Percentiles rank a stretch among this genome's conserved stretches.
phyloP scores from a whole-genome alignment of 2,797 vertebrate species.

The Novumbra hubbsi region DNA sequence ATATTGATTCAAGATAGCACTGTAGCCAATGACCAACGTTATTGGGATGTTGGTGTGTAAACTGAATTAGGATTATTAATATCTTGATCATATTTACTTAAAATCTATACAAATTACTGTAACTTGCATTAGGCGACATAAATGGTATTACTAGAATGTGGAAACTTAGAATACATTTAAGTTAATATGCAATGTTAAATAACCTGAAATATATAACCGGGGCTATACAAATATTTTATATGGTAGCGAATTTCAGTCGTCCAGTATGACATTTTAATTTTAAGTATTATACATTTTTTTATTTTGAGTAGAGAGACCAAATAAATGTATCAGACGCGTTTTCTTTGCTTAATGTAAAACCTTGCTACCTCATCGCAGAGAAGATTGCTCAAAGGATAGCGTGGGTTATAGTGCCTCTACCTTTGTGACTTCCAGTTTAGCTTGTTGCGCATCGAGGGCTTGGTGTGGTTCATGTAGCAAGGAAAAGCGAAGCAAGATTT shows the following conservation, averaged over 20 bases:
- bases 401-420: neutral
- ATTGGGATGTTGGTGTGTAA: neutral
- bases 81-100: neutral
- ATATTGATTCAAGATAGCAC: too few species aligned
- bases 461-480: neutral
- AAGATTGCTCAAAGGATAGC: neutral
- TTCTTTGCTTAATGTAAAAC: neutral
- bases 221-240: conserved; percentile 22
- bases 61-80: neutral
- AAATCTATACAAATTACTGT: neutral
- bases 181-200: neutral
- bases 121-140: neutral
- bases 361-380: neutral
- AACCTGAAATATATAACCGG: conserved; percentile 41
- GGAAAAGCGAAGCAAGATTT: conserved; percentile 5
- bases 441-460: conserved; percentile 2
- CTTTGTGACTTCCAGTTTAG: neutral
- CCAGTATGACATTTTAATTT: too few species aligned
- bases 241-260: neutral
- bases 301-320: neutral
- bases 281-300: too few species aligned
- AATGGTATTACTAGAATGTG: neutral
- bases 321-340: neutral
- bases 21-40: too few species aligned
- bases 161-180: neutral